These are phyloP conservation scores for Phyllopteryx taeniolatus DNA, from an alignment of 2,113 vertebrate genomes.

Conservation along the genomic window DNA sequence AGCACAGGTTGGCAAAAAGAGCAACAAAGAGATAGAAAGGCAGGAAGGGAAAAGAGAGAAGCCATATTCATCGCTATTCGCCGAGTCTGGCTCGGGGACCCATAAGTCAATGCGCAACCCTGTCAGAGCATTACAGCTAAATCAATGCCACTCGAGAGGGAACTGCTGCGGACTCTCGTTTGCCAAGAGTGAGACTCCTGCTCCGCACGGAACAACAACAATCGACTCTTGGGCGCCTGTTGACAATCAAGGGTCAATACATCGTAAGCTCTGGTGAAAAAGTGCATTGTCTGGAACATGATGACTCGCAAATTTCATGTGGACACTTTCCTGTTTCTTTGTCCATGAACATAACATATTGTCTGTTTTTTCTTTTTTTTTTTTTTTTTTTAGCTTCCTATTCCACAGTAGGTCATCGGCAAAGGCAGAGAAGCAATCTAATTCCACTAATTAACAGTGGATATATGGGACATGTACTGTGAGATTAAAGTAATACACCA, in stretches of 20 bases:
- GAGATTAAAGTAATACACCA: slow-evolving; percentile 42
- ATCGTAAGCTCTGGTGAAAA: slow-evolving; percentile 26
- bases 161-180: slow-evolving; percentile 46
- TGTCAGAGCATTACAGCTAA: slow-evolving; percentile 58
- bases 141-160: slow-evolving; percentile 53
- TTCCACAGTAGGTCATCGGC: slow-evolving; percentile 7
- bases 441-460: slow-evolving; percentile 26
- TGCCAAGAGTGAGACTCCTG: slow-evolving; percentile 21
- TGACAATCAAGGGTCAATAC: slow-evolving; percentile 53
- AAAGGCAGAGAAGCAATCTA: slow-evolving; percentile 11
- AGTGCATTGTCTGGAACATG: slow-evolving; percentile 21
- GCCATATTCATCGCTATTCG: slow-evolving; percentile 33
- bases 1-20: slow-evolving; percentile 2
- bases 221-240: slow-evolving; percentile 43
- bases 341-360: background rate
- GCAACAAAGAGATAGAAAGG: background rate
- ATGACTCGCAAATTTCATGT: background rate
- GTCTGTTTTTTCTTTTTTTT: background rate
- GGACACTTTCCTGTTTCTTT: background rate
- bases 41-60: slow-evolving; percentile 2
- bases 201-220: slow-evolving; percentile 23
- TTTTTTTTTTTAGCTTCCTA: slow-evolving; percentile 3
- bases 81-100: slow-evolving; percentile 17
- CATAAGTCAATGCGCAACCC: slow-evolving; percentile 50
- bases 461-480: slow-evolving; percentile 26